A percentile compares a stretch with the other conserved stretches of the same genome.
These are phyloP conservation scores for Atherinomorus stipes DNA, from an alignment of 2,113 vertebrate genomes.

Conservation along the genomic window DNA sequence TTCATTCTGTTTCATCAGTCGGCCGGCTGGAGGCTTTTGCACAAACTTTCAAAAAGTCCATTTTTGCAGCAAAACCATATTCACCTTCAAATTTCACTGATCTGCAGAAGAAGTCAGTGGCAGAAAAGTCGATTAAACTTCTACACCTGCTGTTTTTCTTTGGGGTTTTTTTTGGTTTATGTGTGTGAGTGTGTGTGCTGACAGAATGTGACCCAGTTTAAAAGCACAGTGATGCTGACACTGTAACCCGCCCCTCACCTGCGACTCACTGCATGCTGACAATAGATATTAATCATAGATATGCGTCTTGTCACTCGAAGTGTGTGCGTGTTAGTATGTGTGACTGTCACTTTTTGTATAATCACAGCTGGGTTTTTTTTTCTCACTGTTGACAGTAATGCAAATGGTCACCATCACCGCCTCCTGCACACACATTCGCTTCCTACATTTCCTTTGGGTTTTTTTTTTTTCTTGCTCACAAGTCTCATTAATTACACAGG, in stretches of 20 bases:
- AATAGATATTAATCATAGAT: conserved; percentile 38
- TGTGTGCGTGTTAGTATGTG: not conserved
- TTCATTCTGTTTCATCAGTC: conserved; percentile 76
- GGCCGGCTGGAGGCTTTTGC: conserved; percentile 21
- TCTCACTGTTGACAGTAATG: conserved; percentile 37
- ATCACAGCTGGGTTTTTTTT: conserved; percentile 17
- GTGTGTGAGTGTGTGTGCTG: not conserved
- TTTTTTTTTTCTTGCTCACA: not conserved
- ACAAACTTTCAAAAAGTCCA: not conserved
- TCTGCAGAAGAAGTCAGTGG: conserved; percentile 20
- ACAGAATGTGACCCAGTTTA: conserved; percentile 53
- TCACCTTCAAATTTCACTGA: not conserved
- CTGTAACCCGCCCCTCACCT: conserved; percentile 49
- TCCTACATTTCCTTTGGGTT: conserved; percentile 2
- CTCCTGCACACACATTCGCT: not conserved
- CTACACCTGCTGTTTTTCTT: not conserved
- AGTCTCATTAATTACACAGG: conserved; percentile 53
- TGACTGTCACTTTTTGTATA: conserved; percentile 24
- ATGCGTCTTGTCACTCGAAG: conserved; percentile 19
- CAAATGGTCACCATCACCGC: conserved; percentile 29
- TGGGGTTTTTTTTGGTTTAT: conserved; percentile 3
- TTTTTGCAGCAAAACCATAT: conserved; percentile 17
- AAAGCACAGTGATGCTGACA: conserved; percentile 29
- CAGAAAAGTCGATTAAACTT: conserved; percentile 24
- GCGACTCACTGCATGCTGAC: conserved; percentile 31